phyloP scores from a whole-genome alignment of 2,797 vertebrate species.

The Micropoecilia bifurca region DNA sequence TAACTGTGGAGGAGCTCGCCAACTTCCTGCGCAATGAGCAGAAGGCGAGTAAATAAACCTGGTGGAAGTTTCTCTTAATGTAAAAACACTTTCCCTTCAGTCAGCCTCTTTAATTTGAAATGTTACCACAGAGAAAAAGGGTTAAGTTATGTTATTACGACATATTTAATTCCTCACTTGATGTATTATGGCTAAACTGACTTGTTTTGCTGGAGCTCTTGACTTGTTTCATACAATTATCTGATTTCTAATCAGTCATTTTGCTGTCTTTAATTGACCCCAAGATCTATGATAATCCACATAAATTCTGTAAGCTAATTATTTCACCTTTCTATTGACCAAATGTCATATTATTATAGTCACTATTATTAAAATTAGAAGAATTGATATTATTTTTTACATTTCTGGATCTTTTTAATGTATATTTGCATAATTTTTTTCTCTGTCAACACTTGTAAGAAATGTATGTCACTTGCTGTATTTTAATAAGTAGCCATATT shows the following conservation, averaged over 20 bases:
- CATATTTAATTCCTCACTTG: background rate
- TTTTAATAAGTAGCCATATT: background rate
- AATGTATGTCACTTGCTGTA: background rate
- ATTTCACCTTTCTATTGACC: background rate
- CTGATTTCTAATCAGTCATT: background rate
- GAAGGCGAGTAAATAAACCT: conserved; percentile 78
- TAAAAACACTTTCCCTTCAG: background rate
- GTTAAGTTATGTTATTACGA: background rate
- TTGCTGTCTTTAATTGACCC: background rate
- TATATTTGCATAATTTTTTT: background rate
- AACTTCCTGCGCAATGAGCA: conserved; percentile 92
- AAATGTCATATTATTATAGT: background rate
- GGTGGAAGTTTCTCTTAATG: background rate
- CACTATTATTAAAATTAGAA: background rate
- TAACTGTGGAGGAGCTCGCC: conserved; percentile 90
- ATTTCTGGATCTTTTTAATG: background rate
- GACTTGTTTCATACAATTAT: background rate
- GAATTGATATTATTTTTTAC: background rate
- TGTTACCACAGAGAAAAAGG: background rate
- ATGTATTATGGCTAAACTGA: background rate
- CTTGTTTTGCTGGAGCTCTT: background rate
- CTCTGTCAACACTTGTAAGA: background rate
- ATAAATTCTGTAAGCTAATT: background rate
- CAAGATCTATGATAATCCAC: background rate
- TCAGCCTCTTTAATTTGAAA: conserved; percentile 7